A percentile compares a stretch with the other conserved stretches of the same genome.
These are phyloP conservation scores for Ovis canadensis DNA, from an alignment of 2,113 vertebrate species.

Conservation along the genomic window DNA sequence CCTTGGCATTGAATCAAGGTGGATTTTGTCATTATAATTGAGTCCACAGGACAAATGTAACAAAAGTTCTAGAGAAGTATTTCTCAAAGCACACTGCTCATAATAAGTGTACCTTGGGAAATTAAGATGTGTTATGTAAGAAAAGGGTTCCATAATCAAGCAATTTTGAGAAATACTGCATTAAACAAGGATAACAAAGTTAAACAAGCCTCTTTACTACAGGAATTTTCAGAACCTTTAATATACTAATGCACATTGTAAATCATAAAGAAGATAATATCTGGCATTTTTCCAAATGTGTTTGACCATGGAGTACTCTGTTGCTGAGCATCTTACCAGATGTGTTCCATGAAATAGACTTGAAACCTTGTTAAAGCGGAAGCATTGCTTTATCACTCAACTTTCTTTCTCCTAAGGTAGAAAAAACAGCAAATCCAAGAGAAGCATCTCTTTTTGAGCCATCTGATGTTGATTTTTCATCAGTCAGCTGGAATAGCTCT, in stretches of 20 bases:
- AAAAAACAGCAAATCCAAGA: neutral
- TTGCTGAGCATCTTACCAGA: neutral
- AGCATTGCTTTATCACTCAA: neutral
- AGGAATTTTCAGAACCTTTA: neutral
- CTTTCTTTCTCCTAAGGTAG: neutral
- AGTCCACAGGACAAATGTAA: neutral
- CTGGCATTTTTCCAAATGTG: neutral
- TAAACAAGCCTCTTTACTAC: neutral
- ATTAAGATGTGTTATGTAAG: neutral
- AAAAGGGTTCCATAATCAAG: neutral
- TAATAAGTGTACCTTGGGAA: neutral
- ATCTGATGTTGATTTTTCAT: neutral
- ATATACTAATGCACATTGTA: neutral
- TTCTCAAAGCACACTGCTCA: neutral
- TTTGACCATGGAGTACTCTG: neutral
- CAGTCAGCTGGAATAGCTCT: neutral
- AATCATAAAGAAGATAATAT: neutral
- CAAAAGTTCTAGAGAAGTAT: neutral
- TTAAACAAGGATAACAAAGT: neutral
- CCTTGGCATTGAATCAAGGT: neutral
- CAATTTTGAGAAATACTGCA: neutral
- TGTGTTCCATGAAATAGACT: neutral
- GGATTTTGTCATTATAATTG: neutral
- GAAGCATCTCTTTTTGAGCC: neutral
- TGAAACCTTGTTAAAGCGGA: neutral